These are phyloP conservation scores for Bubo scandiacus DNA, from an alignment of 2,113 vertebrate genomes.

Conservation along the genomic window DNA sequence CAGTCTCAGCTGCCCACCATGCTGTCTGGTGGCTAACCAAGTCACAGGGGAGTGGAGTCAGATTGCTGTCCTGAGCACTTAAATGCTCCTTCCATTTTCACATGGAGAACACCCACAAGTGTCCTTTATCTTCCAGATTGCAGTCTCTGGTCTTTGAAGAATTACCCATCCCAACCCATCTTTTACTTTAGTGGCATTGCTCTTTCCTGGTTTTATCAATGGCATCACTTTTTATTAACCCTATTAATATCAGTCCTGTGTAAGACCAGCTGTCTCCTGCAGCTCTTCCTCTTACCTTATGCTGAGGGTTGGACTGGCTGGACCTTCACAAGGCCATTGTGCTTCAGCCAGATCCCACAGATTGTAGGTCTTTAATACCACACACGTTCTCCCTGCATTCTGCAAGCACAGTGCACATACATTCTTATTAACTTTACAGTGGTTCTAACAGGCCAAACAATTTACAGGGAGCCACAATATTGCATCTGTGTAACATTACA, in stretches of 20 bases:
- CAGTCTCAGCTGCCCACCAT: fast-evolving
- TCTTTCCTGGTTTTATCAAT: background rate
- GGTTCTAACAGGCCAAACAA: background rate
- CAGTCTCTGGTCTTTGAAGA: background rate
- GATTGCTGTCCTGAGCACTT: background rate
- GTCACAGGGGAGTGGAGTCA: background rate
- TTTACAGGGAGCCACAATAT: background rate
- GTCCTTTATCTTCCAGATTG: background rate
- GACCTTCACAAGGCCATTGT: background rate
- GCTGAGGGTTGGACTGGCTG: background rate
- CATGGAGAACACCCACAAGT: background rate
- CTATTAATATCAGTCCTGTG: background rate
- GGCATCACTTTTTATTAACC: background rate
- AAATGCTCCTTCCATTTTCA: background rate
- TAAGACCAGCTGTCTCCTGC: background rate
- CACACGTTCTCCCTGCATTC: background rate
- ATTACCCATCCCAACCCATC: background rate
- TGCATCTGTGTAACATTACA: background rate
- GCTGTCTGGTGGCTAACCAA: background rate
- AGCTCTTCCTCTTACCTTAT: background rate
- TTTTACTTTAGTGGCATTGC: background rate
- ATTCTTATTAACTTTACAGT: background rate
- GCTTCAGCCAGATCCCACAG: background rate
- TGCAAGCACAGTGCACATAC: background rate
- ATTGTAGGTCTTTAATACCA: background rate